Evolutionary conservation across 2,113 vertebrate species (phyloP).

Genomic region (Herpailurus yagouaroundi): DNA sequence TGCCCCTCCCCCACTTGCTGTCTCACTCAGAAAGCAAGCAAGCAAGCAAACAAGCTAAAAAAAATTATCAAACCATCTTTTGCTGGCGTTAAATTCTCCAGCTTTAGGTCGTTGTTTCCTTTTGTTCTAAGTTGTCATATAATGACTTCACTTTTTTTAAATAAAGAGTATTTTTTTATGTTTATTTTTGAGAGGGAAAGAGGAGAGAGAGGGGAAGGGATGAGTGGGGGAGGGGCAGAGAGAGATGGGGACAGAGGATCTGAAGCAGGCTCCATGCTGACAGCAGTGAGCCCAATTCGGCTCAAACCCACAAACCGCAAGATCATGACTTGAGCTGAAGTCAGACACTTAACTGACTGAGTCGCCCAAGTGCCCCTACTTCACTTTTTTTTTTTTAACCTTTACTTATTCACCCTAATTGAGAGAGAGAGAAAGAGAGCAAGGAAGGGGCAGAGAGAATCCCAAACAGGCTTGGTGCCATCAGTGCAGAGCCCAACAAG

Average conservation of each 20-base stretch:
- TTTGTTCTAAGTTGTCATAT: neutral
- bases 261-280: neutral
- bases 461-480: too few relatives aligned
- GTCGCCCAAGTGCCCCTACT: neutral
- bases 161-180: too few relatives aligned
- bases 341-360: neutral
- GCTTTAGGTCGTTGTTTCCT: neutral
- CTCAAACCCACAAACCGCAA: neutral
- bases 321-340: neutral
- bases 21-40: too few relatives aligned
- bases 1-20: too few relatives aligned
- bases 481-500: too few relatives aligned
- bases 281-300: neutral
- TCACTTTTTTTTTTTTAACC: too few relatives aligned
- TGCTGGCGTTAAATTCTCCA: neutral
- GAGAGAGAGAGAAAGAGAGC: too few relatives aligned
- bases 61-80: neutral
- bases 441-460: too few relatives aligned
- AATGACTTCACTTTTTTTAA: neutral
- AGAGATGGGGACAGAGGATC: neutral
- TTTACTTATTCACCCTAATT: too few relatives aligned
- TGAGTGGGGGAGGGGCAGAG: neutral
- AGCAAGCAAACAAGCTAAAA: too few relatives aligned
- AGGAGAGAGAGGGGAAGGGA: neutral
- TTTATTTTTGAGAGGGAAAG: neutral